Evolutionary conservation across 92 coral and sea anemone species (phyloP), one percentile per base, ranked within the genome.

Genomic region (Zoanthus sociatus): DNA sequence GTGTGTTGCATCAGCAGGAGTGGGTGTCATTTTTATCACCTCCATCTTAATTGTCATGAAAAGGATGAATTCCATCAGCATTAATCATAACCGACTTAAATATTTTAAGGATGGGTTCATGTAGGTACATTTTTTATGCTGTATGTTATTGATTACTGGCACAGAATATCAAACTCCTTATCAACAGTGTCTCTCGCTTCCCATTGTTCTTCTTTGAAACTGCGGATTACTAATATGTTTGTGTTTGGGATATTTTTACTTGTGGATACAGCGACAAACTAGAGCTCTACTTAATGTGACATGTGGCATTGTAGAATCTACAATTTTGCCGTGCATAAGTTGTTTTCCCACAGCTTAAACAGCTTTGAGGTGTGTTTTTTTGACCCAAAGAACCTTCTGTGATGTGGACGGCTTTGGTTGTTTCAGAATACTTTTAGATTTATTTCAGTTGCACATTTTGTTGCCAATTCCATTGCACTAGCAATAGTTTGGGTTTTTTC

Each of bases 81-180:
- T 15, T 37, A 37, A 37, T 37, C 42, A 37, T 37, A 37, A 2
- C 2, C 4, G 42, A 37, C 42, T 37, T 37, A 37, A 37, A 37
- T 37, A 37, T 37, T 2, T 37, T 37, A 37, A 37, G 4, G 42
- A 37, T 61, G 73, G 73, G 8, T 54, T 30, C n/a, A 64, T 64
- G 86, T 64, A 33, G 37, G 51, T 76, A 82, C 86, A 82, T 45
- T 82, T 82, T 67, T 63, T 56, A 9, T n/a, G 86, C 56, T 82
- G 86, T n/a, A 54, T 76, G 15, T 60, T 82, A 5, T 61, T 15
- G 18, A 61, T 8, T n/a, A 6, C 12, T 1, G 13, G 31, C 32
- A 6, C 12, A 32, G 72, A 20, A 67, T 18, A 20, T 67, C 72
- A 60, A 15, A 60, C 18, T 58, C n/a, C 16, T 60, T 3, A 7